Evolutionary conservation across 2,888 invertebrate genomes (phyloP), one percentile per base, ranked within the genome.

Genomic region (Drosophila incognita): DNA sequence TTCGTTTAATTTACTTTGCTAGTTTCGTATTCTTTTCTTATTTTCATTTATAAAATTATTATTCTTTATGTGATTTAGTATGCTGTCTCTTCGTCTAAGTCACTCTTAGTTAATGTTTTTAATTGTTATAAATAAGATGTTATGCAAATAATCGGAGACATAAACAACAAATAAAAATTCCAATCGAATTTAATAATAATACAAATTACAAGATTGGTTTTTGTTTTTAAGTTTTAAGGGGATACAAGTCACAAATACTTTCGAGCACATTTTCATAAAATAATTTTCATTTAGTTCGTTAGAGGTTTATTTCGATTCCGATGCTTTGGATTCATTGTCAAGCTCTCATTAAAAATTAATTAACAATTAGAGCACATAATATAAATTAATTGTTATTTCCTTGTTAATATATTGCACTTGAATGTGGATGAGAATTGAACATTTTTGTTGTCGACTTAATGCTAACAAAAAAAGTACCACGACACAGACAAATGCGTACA

Each of bases 261-360:
- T 86, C 79, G 79, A 89, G 81, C 68, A 80, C 59, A 72, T 67
- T 71, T 82, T 21, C 33, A 71, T 60, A 27, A 71, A 82, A 75
- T 67, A 78, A 65, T 69, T 76, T 69, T 57, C 53, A 24, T 64
- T 67, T 56, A 56, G 38, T 69, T 71, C 29, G 70, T 69, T 24
- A 61, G 33, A 49, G 58, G 24, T 46, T 38, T 38, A n/a, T 53
- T 46, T 52, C 35, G 62, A 52, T 66, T 59, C 33, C 48, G 48
- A 31, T 59, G 49, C 74, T 52, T 64, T 69, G 81, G 76, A 79
- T 79, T 81, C 81, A 73, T 79, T 81, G 76, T 81, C 82, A 84
- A 84, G 85, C 64, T 84, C 70, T 87, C 63, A 79, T 82, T 85
- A 82, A 80, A 85, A 89, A 85, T 89, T 89, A 85, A 89, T 89